Percentiles rank a stretch among this genome's conserved stretches.
These are phyloP conservation scores for Pristionchus mayeri DNA, from an alignment of 2,888 invertebrate species.

Conservation along the genomic window DNA sequence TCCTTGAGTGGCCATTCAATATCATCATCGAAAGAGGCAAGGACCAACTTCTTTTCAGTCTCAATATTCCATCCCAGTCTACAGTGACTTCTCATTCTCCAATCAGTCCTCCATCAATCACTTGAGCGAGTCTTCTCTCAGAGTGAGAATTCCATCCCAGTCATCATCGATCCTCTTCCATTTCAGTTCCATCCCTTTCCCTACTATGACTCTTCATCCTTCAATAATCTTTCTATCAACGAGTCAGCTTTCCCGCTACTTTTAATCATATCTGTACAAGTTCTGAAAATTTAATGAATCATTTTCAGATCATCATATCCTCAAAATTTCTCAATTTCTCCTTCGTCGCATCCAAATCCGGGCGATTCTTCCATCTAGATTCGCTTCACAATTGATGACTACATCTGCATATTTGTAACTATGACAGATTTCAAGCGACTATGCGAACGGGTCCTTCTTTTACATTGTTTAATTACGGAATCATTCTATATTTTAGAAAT, in stretches of 20 bases:
- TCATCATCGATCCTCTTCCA: background rate
- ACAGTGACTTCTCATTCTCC: conserved; percentile 21
- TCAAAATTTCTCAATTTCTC: conserved; percentile 53
- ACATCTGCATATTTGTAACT: background rate
- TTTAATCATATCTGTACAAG: background rate
- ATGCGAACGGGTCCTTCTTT: no score
- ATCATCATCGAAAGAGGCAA: background rate
- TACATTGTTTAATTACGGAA: no score
- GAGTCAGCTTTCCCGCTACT: background rate
- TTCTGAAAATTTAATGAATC: background rate
- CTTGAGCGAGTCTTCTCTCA: conserved; percentile 12
- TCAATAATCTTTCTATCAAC: background rate
- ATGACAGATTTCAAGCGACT: background rate
- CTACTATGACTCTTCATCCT: conserved; percentile 37
- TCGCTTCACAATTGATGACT: no score
- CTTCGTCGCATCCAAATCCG: no score
- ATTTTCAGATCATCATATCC: conserved; percentile 68
- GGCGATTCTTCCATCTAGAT: no score
- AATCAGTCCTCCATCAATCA: conserved; percentile 3
- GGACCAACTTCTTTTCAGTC: conserved; percentile 10
- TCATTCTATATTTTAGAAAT: no score
- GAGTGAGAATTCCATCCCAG: background rate
- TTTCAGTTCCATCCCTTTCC: background rate
- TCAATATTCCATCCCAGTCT: background rate
- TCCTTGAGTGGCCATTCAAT: background rate